Evolutionary conservation across 2,797 vertebrate species (phyloP).

Genomic region (Falco cherrug): DNA sequence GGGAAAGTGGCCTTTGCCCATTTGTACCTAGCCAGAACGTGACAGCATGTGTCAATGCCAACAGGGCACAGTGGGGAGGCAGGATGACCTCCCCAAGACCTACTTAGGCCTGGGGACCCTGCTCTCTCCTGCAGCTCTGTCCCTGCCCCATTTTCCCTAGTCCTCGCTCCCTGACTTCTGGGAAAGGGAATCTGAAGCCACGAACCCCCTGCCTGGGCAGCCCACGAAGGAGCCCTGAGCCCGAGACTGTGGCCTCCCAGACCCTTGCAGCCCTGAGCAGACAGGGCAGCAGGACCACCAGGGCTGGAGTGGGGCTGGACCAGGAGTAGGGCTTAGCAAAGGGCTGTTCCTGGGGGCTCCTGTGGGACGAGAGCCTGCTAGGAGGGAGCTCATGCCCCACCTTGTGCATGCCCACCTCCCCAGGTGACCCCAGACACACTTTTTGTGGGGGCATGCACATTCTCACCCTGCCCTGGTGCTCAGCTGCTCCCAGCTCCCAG

Average conservation of each 20-base stretch:
- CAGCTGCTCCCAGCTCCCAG: not conserved
- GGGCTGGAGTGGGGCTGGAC: not conserved
- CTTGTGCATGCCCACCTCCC: not conserved
- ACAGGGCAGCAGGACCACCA: not conserved
- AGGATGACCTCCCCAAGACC: not conserved
- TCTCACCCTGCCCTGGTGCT: not conserved
- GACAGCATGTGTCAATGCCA: not conserved
- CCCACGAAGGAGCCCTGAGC: fast-evolving
- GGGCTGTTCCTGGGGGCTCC: not conserved
- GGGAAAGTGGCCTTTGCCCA: slow-evolving; percentile 6
- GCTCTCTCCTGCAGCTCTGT: not conserved
- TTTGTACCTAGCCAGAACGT: not conserved
- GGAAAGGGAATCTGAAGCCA: not conserved
- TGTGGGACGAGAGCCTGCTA: not conserved
- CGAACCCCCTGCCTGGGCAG: not conserved
- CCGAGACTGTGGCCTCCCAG: fast-evolving
- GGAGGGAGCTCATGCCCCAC: fast-evolving
- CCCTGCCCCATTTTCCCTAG: not conserved
- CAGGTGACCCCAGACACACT: not conserved
- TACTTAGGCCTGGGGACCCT: too few relatives aligned
- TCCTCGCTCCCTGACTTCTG: not conserved
- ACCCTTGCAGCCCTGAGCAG: too few relatives aligned
- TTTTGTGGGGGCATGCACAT: fast-evolving
- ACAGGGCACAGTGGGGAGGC: not conserved
- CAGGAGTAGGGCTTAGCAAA: not conserved